Conservation (phyloP, 2,113 vertebrate species). For the Eulacestoma nigropectus region DNA sequence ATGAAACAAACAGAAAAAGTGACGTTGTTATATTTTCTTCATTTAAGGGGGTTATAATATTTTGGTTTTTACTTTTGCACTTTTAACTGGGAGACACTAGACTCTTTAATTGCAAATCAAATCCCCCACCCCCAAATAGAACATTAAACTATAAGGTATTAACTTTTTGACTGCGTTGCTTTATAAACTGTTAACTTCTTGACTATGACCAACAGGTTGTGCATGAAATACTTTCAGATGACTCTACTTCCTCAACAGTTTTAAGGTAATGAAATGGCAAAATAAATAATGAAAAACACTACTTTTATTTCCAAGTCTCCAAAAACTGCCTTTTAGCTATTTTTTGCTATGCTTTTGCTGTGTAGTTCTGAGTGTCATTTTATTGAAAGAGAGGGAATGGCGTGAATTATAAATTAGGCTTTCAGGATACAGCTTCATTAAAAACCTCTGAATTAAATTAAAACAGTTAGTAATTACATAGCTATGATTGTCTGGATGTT, state of each 20-base stretch:
- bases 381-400: neutral
- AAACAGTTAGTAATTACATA: slow-evolving; percentile 28
- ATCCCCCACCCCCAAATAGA: neutral
- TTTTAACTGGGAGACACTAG: neutral
- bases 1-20: neutral
- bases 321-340: neutral
- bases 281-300: neutral
- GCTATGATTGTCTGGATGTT: slow-evolving; percentile 6
- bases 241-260: slow-evolving; percentile 69
- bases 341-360: neutral
- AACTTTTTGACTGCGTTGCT: neutral
- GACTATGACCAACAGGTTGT: slow-evolving; percentile 73
- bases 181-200: neutral
- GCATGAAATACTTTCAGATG: slow-evolving; percentile 82
- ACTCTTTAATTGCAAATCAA: neutral
- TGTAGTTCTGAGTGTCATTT: neutral
- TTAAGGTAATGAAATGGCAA: slow-evolving; percentile 73
- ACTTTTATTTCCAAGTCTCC: neutral
- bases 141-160: neutral
- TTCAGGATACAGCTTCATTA: slow-evolving; percentile 35
- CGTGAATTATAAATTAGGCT: slow-evolving; percentile 2
- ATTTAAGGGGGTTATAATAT: neutral
- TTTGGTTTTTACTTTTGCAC: neutral
- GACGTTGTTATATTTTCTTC: neutral
- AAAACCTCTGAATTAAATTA: slow-evolving; percentile 24